Percentiles rank a stretch among this genome's conserved stretches.
Conservation (phyloP, 2,113 vertebrate genomes). For the Corythoichthys intestinalis region DNA sequence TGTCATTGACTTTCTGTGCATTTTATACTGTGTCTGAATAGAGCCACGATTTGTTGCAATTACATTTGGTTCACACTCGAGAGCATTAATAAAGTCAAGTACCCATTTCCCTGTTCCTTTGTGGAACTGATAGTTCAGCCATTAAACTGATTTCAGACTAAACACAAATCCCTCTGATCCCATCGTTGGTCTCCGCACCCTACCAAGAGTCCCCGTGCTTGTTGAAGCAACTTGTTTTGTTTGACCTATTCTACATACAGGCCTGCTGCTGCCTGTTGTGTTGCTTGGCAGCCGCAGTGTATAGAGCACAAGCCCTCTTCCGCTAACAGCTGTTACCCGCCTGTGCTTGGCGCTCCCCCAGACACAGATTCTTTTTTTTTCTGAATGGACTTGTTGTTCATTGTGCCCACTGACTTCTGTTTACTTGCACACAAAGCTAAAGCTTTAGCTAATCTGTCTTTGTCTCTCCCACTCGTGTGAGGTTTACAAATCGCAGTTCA, state of each 20-base stretch:
- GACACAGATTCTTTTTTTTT: slow-evolving; percentile 40
- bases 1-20: background rate
- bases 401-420: slow-evolving; percentile 69
- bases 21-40: slow-evolving; percentile 3
- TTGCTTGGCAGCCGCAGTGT: slow-evolving; percentile 45
- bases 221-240: slow-evolving; percentile 29
- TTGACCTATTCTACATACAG: slow-evolving; percentile 17
- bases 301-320: slow-evolving; percentile 41
- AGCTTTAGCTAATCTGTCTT: slow-evolving; percentile 60
- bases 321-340: slow-evolving; percentile 58
- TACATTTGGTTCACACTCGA: slow-evolving; percentile 1
- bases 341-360: slow-evolving; percentile 32
- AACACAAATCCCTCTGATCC: slow-evolving; percentile 23
- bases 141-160: slow-evolving; percentile 27
- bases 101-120: slow-evolving; percentile 20
- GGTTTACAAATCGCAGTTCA: slow-evolving; percentile 44
- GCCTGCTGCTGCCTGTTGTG: slow-evolving; percentile 36
- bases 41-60: slow-evolving; percentile 2
- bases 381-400: slow-evolving; percentile 72
- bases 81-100: slow-evolving; percentile 15
- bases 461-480: slow-evolving; percentile 51
- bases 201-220: slow-evolving; percentile 24
- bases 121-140: slow-evolving; percentile 27
- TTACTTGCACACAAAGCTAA: slow-evolving; percentile 66
- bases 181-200: background rate